Base-by-base conservation (phyloP, 2,888 invertebrate genomes). In the Aleiodes leptofemur region DNA sequence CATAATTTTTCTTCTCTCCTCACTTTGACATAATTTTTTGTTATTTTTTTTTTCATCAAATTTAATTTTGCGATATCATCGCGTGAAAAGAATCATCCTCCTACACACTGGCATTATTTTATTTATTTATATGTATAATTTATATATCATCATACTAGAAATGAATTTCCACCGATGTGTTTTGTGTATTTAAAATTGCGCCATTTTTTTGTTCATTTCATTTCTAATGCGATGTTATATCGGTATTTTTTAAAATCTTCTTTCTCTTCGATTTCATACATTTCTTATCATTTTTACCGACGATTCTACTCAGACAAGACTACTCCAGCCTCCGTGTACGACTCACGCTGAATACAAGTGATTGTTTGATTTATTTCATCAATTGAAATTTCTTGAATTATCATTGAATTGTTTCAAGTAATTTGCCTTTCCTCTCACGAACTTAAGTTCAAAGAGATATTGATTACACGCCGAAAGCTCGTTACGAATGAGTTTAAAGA, bases 381-480 rank as follows among this genome's bases (percentile, higher is more conserved):
- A 43, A 43, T 43, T 8, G 3, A 43, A 43, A 43, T 43, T 9
- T 43, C 43, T 43, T 9, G 9, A 43, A 43, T 43, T 43, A 43
- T 43, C 9, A 9, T 43, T 43, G n/a, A n/a, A n/a, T n/a, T n/a
- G 7, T 3, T 4, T 11, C 43, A 9, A 43, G 3, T 38, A 38
- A 38, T 38, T 38, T 38, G 8, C 14, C 43, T 23, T 43, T 23
- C 48, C 48, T n/a, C 11, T n/a, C 51, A 50, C 16, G 3, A 13
- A 14, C 31, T 31, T 66, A 13, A 69, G 14, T 69, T 53, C 69
- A 55, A 31, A 69, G 43, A 53, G 34, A 55, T 55, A 34, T 34
- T 34, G 11, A 9, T 16, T 64, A 48, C 16, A 4, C 64, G 43
- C 14, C 5, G 8, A 14, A 64, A 64, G 64, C 64, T 64, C 64